These are phyloP conservation scores for Zelleria hepariella DNA, from an alignment of 2,888 invertebrate species.

Conservation along the genomic window DNA sequence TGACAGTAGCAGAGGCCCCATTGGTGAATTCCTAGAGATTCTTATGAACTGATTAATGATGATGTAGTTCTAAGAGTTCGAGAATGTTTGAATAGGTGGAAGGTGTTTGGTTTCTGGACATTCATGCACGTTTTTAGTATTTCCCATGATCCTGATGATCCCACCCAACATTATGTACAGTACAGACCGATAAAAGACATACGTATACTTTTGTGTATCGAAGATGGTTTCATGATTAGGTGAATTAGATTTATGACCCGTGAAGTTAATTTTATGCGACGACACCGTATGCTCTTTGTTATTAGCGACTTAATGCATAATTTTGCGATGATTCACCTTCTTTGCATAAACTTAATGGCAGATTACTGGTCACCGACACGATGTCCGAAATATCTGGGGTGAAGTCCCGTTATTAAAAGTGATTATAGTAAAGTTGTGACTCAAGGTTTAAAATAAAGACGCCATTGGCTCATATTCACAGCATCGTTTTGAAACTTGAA, in stretches of 20 bases:
- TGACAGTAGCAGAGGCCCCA: too few species aligned
- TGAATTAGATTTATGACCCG: too few species aligned
- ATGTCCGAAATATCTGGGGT: not conserved
- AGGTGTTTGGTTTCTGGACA: not conserved
- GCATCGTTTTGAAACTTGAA: too few species aligned
- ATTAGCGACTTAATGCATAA: not conserved
- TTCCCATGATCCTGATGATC: not conserved
- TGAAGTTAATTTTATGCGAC: not conserved
- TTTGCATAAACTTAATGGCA: not conserved
- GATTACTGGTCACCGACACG: not conserved
- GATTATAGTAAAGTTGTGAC: too few species aligned
- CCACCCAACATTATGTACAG: not conserved
- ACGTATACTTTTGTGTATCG: too few species aligned
- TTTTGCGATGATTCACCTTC: not conserved
- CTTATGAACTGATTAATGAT: not conserved
- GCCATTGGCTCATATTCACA: not conserved
- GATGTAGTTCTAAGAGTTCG: not conserved
- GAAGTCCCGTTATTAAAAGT: not conserved
- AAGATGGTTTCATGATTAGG: not conserved
- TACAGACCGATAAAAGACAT: not conserved
- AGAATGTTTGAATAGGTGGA: not conserved
- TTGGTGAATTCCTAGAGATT: not conserved
- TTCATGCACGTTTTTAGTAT: not conserved
- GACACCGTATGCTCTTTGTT: not conserved
- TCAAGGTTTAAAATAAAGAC: not conserved